Base-by-base conservation (phyloP, 2,113 vertebrate genomes). In the Eolophus roseicapilla region DNA sequence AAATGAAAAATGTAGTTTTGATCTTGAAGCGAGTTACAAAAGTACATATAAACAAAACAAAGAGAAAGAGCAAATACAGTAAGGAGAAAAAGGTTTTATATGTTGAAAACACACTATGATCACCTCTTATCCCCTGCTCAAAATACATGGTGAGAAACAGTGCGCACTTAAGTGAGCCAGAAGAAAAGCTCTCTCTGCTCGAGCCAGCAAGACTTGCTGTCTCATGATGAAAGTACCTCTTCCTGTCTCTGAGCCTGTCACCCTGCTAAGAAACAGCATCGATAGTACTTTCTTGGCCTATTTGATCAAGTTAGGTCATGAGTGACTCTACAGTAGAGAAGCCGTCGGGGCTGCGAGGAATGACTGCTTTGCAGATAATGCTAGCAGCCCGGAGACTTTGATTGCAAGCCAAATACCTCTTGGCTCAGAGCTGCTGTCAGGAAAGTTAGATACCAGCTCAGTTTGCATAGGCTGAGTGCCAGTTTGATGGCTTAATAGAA, bases 391-490 rank as follows among this genome's bases (percentile, higher is more conserved):
- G 0, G 0, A 63, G 59, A 8, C 90, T 93, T 96, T 95, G 94
- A 83, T 31, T 21, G 80, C 0, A 6, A 90, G 92, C 94, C 95
- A 96, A 79, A 77, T 5, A 49, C 27, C 12, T 25, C 88, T 82
- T 73, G 73, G 80, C 90, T 93, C 55, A 3, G 79, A 52, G 79
- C 3, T 71, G 92, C 90, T 92, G 86, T 44, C 82, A 86, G 76
- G 47, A 12, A 67, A 43, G 76, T 20, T 29, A 86, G 93, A 88
- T 44, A 81, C 20, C 73, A 83, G 90, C 85, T 71, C 3, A 0
- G 88, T 92, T 81, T 95, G 90, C 68, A 41, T 7, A 81, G 95
- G 93, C 88, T 74, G 71, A n/a, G 50, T 8, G 88, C 90, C 90
- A 68, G 47, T 37, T 17, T 49, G 89, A 90, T 69, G 90, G 82